phyloP scores from a whole-genome alignment of 2,888 invertebrate genomes.

The Pristionchus japonicus region DNA sequence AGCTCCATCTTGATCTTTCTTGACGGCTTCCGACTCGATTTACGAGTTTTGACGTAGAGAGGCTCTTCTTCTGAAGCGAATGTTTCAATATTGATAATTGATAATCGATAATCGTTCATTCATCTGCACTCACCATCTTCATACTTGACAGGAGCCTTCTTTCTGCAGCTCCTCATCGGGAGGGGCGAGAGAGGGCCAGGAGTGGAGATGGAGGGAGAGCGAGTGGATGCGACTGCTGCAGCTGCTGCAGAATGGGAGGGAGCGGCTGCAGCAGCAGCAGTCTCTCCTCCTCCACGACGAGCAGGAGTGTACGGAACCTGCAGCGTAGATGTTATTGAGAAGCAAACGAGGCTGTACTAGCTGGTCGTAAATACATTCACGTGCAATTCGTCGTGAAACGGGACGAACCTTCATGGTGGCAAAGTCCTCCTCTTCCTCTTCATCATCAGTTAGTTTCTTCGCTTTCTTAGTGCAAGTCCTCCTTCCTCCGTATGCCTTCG shows the following conservation, averaged over 20 bases:
- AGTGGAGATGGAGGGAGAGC: not conserved
- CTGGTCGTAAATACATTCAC: not conserved
- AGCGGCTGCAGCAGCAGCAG: not conserved
- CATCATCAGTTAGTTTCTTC: not conserved
- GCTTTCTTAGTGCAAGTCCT: not conserved
- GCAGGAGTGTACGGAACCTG: constrained; percentile 21
- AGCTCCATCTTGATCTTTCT: not conserved
- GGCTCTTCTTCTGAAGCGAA: not conserved
- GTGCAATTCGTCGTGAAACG: too few relatives aligned
- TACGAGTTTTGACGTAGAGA: not conserved
- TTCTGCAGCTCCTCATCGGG: not conserved
- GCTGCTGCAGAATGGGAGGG: not conserved
- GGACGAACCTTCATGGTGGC: not conserved
- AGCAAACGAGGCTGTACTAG: not conserved
- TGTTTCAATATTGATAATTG: too few relatives aligned
- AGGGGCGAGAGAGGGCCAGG: not conserved
- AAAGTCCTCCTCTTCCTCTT: constrained; percentile 1
- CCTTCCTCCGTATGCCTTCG: not conserved
- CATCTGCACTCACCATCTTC: not conserved
- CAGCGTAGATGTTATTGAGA: too few relatives aligned
- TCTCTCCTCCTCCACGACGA: not conserved
- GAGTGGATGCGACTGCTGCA: not conserved
- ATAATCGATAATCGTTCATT: too few relatives aligned
- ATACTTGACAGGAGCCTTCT: not conserved
- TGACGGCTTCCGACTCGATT: not conserved